A percentile compares a stretch with the other conserved stretches of the same genome.
These are phyloP conservation scores for Lysiphlebus fabarum DNA, from an alignment of 1,140 invertebrate genomes.

Conservation along the genomic window DNA sequence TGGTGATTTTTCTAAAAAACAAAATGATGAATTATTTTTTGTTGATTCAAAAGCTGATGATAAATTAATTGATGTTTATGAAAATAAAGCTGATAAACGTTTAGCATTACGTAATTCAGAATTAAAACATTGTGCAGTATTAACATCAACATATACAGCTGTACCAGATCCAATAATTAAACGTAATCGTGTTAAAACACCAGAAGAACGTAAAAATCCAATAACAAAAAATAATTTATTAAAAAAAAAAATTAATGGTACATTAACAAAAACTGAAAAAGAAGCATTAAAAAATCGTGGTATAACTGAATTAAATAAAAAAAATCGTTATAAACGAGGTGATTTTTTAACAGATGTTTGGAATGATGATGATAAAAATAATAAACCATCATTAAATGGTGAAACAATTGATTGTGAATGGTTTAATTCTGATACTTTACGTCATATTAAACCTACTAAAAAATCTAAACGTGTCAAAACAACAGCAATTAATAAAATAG, in stretches of 20 bases:
- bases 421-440: slow-evolving; percentile 50
- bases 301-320: slow-evolving; percentile 40
- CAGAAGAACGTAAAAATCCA: slow-evolving; percentile 55
- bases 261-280: slow-evolving; percentile 51
- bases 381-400: slow-evolving; percentile 15
- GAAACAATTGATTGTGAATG: slow-evolving; percentile 43
- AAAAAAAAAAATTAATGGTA: slow-evolving; percentile 38
- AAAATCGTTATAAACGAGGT: slow-evolving; percentile 43
- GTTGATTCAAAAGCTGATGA: slow-evolving; percentile 44
- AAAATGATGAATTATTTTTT: slow-evolving; percentile 55
- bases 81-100: slow-evolving; percentile 42
- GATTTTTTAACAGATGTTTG: slow-evolving; percentile 55
- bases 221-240: slow-evolving; percentile 41
- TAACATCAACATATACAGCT: slow-evolving; percentile 53
- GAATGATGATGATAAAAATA: slow-evolving; percentile 31
- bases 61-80: slow-evolving; percentile 19
- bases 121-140: slow-evolving; percentile 56
- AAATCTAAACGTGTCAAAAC: slow-evolving; percentile 48
- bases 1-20: slow-evolving; percentile 54
- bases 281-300: slow-evolving; percentile 44
- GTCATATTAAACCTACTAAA: slow-evolving; percentile 54
- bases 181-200: slow-evolving; percentile 55
- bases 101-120: slow-evolving; percentile 44
- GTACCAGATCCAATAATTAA: slow-evolving; percentile 62
- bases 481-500: slow-evolving; percentile 48